Evolutionary conservation across 2,797 vertebrate genomes (phyloP).

Genomic region (Pipistrellus nathusii): DNA sequence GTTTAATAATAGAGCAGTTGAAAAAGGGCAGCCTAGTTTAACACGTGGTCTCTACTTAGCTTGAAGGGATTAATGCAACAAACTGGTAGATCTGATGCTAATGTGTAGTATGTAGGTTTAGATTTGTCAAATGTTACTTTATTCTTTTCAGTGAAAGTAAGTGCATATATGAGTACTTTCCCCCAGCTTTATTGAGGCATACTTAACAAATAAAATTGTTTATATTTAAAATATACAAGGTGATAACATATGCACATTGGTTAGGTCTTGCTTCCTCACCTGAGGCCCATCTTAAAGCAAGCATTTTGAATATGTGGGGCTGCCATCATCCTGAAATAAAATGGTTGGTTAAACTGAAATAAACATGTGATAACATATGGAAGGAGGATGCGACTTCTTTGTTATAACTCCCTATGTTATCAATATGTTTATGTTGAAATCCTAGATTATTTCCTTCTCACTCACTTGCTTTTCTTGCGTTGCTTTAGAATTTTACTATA

Average conservation of each 20-base stretch:
- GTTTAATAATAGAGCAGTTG: not conserved
- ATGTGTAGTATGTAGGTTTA: not conserved
- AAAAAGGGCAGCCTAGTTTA: not conserved
- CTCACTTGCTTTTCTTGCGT: slow-evolving; percentile 68
- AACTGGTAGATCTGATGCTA: not conserved
- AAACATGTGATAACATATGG: not conserved
- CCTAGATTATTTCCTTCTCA: not conserved
- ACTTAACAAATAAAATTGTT: not conserved
- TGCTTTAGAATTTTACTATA: slow-evolving; percentile 97
- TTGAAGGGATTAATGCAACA: not conserved
- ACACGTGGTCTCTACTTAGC: not conserved
- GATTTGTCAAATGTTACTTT: not conserved
- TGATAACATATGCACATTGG: not conserved
- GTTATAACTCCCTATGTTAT: slow-evolving; percentile 9
- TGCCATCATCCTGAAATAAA: not conserved
- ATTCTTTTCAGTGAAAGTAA: slow-evolving; percentile 18
- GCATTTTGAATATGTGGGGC: not conserved
- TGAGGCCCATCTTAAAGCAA: not conserved
- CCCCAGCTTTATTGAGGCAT: not conserved
- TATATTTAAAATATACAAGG: not conserved
- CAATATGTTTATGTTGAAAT: slow-evolving; percentile 46
- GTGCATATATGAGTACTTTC: not conserved
- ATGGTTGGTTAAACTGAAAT: not conserved
- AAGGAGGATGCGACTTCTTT: not conserved
- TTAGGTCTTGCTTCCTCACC: not conserved